Conservation (phyloP, 2,888 invertebrate genomes). For the Ectropis crepuscularia region DNA sequence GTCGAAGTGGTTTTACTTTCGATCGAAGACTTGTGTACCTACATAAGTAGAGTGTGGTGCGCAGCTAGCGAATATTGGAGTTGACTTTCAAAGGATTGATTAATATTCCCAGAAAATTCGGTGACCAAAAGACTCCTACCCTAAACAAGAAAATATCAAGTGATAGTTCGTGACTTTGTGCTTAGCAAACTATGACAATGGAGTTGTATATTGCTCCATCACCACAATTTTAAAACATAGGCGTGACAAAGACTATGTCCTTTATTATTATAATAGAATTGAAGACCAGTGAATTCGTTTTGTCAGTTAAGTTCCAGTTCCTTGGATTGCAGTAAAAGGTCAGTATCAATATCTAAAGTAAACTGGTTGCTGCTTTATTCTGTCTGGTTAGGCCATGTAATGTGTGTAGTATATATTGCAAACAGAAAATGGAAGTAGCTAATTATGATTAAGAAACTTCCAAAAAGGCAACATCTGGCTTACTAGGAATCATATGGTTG, state of each 20-base stretch:
- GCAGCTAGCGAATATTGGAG: constrained; percentile 53
- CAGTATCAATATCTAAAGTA: constrained; percentile 24
- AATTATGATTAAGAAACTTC: too few species aligned
- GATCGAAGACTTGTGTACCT: constrained; percentile 25
- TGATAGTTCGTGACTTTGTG: too few species aligned
- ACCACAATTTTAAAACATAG: constrained; percentile 62
- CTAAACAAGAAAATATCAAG: too few species aligned
- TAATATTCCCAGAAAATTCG: constrained; percentile 45
- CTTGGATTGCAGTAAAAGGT: constrained; percentile 23
- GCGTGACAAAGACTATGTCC: constrained; percentile 57
- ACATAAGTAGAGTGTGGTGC: constrained; percentile 37
- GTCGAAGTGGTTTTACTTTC: constrained; percentile 28
- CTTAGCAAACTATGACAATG: constrained; percentile 50
- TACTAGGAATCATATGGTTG: too few species aligned
- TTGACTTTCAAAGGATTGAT: constrained; percentile 38
- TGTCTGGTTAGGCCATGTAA: constrained; percentile 3
- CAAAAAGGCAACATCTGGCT: too few species aligned
- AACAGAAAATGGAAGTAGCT: too few species aligned
- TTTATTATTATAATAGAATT: constrained; percentile 47
- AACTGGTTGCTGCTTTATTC: constrained; percentile 33
- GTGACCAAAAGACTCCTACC: constrained; percentile 57
- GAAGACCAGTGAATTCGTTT: constrained; percentile 23
- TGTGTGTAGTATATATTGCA: too few species aligned
- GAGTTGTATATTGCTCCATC: constrained; percentile 47
- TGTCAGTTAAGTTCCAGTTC: constrained; percentile 5